Evolutionary conservation across 2,888 invertebrate species (phyloP).

Genomic region (Heliconius ethilla): DNA sequence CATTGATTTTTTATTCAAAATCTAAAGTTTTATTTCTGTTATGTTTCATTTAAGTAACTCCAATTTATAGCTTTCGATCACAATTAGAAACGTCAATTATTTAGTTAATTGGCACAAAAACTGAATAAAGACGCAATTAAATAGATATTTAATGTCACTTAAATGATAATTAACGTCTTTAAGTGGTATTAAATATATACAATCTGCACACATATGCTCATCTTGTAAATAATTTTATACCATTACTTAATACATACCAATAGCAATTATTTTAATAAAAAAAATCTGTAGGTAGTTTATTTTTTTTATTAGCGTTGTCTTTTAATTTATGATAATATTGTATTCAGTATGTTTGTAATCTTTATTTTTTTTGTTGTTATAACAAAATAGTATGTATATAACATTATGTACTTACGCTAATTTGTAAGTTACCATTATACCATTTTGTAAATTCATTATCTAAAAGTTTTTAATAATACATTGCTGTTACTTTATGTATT

Average conservation of each 20-base stretch:
- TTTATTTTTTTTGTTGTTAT: slow-evolving; percentile 21
- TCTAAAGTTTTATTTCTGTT: neutral
- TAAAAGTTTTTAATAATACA: slow-evolving; percentile 49
- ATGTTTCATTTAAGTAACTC: neutral
- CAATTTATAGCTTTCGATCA: neutral
- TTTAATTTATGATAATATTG: slow-evolving; percentile 13
- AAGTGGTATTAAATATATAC: slow-evolving; percentile 5
- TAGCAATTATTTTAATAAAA: slow-evolving; percentile 16
- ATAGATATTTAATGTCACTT: neutral
- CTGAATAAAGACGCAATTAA: neutral
- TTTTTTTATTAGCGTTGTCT: slow-evolving; percentile 1
- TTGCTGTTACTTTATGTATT: slow-evolving; percentile 69
- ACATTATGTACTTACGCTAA: slow-evolving; percentile 40
- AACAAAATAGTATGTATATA: slow-evolving; percentile 30
- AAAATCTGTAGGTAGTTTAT: slow-evolving; percentile 13
- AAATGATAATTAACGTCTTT: neutral
- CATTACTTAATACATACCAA: neutral
- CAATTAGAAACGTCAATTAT: neutral
- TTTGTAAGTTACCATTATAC: slow-evolving; percentile 50
- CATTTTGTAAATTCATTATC: slow-evolving; percentile 56
- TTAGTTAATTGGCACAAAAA: neutral
- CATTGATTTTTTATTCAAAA: neutral
- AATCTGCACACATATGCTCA: neutral
- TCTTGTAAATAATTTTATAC: slow-evolving; percentile 28
- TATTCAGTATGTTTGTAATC: neutral